Evolutionary conservation across 2,113 vertebrate species (phyloP).

Genomic region (Hydrolagus affinis): DNA sequence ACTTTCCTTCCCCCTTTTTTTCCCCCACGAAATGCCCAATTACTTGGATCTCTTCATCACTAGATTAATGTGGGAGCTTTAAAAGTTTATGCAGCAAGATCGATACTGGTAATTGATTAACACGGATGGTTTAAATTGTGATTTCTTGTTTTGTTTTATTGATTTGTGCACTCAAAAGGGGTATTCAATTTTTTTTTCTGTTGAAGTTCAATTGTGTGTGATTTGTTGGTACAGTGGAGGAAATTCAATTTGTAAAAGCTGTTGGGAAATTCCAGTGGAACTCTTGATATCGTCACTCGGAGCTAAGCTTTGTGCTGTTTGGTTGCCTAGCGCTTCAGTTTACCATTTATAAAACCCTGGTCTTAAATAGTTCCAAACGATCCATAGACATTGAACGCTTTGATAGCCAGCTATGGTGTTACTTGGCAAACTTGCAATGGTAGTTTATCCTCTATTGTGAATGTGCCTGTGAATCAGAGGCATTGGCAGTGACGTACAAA

Average conservation of each 20-base stretch:
- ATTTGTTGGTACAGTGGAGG: background rate
- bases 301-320: no score
- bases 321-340: no score
- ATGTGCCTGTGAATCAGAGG: no score
- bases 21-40: background rate
- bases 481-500: no score
- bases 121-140: background rate
- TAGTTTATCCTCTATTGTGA: background rate
- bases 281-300: no score
- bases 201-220: background rate
- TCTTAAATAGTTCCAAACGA: no score
- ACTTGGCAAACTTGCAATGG: background rate
- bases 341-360: no score
- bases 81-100: background rate
- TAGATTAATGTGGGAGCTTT: background rate
- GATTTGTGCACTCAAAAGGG: background rate
- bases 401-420: no score
- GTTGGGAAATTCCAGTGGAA: no score
- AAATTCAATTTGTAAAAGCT: no score
- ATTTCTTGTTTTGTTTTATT: background rate
- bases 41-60: background rate
- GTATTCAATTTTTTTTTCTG: background rate
- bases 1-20: background rate
- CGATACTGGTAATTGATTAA: background rate
- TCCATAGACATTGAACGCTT: no score